Conservation (phyloP, 1,140 invertebrate species). For the Monochamus saltuarius region DNA sequence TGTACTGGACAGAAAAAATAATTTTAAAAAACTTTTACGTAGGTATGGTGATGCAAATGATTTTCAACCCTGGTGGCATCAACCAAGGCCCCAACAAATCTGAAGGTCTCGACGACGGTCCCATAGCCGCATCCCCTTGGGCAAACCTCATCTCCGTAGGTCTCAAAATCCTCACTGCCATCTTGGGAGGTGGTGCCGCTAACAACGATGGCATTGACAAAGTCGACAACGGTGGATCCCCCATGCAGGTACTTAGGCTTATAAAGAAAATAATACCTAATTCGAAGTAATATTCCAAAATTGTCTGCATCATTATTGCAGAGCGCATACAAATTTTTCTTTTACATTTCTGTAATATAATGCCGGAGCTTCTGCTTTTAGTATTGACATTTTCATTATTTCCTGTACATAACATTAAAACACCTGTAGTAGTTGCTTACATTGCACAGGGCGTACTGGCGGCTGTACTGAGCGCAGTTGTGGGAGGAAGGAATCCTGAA, state of each 20-base stretch:
- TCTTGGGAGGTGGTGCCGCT: conserved; percentile 70
- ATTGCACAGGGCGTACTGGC: conserved; percentile 79
- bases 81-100: conserved; percentile 75
- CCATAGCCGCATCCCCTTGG: conserved; percentile 74
- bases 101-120: conserved; percentile 68
- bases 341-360: conserved; percentile 3
- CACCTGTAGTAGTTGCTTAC: conserved; percentile 50
- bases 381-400: conserved; percentile 15
- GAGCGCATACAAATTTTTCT: neutral
- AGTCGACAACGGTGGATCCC: conserved; percentile 74
- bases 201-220: conserved; percentile 82
- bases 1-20: too few species aligned
- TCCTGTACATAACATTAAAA: conserved; percentile 25
- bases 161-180: conserved; percentile 78
- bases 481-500: conserved; percentile 84
- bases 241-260: conserved; percentile 73
- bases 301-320: too few species aligned
- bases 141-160: conserved; percentile 79
- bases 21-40: neutral
- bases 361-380: conserved; percentile 29
- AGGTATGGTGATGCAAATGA: conserved; percentile 81
- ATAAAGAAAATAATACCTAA: conserved; percentile 2
- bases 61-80: conserved; percentile 68
- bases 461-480: conserved; percentile 81
- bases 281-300: neutral